Conservation (phyloP, 2,113 vertebrate genomes). For the Platycercus adscitus region DNA sequence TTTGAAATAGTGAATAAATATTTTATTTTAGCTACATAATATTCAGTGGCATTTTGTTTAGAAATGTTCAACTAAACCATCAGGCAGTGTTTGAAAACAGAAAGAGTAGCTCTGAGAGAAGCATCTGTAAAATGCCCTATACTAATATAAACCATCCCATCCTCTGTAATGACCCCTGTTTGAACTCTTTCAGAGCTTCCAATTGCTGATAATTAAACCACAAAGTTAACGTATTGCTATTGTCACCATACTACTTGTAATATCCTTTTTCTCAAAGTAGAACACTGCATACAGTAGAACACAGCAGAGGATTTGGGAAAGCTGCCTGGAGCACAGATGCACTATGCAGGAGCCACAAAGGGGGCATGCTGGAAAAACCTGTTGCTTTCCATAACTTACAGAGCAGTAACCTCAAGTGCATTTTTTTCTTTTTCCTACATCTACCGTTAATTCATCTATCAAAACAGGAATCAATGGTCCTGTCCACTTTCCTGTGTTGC, state of each 20-base stretch:
- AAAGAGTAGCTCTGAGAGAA: not conserved
- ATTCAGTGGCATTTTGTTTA: not conserved
- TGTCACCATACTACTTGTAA: not conserved
- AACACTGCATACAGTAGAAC: not conserved
- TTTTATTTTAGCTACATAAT: not conserved
- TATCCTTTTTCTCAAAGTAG: not conserved
- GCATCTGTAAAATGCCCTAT: not conserved
- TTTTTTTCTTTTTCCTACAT: not conserved
- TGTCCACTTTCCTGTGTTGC: fast-evolving
- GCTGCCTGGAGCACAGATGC: fast-evolving
- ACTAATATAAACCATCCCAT: not conserved
- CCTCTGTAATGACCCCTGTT: not conserved
- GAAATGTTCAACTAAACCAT: not conserved
- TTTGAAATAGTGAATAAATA: not conserved
- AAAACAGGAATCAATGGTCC: not conserved
- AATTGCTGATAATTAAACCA: not conserved
- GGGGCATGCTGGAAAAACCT: not conserved
- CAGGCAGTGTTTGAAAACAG: not conserved
- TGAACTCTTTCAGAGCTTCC: not conserved
- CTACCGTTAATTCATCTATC: not conserved
- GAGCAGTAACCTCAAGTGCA: not conserved
- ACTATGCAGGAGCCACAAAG: fast-evolving
- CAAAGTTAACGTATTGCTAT: not conserved
- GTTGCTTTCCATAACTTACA: not conserved
- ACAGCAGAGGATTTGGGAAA: not conserved